Percentiles rank a stretch among this genome's conserved stretches.
These are phyloP conservation scores for Anaspis maculata DNA, from an alignment of 2,888 invertebrate genomes.

Conservation along the genomic window DNA sequence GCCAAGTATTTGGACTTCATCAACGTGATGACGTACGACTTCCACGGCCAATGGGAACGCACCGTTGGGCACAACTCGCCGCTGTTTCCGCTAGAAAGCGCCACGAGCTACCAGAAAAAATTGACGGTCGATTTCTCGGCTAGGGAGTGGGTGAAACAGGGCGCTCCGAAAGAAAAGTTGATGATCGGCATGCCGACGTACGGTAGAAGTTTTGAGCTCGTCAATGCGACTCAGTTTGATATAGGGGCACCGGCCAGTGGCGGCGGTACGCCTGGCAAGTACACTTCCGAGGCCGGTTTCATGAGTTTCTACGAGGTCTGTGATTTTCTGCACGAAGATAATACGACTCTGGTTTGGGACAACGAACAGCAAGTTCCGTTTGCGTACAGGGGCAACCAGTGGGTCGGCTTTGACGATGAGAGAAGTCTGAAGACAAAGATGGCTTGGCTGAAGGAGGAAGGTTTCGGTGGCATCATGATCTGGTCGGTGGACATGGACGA, in stretches of 20 bases:
- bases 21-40: constrained; percentile 93
- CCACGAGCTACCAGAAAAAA: constrained; percentile 87
- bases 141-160: constrained; percentile 87
- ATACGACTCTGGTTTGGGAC: constrained; percentile 91
- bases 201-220: constrained; percentile 82
- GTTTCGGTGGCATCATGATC: constrained; percentile 92
- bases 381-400: constrained; percentile 82
- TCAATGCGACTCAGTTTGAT: constrained; percentile 80
- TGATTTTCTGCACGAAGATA: constrained; percentile 80
- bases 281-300: constrained; percentile 89
- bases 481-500: constrained; percentile 98
- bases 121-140: constrained; percentile 87
- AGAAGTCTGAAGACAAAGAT: constrained; percentile 88
- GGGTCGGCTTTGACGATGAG: constrained; percentile 94
- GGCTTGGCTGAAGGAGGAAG: constrained; percentile 89
- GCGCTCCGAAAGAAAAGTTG: constrained; percentile 87
- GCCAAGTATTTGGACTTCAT: constrained; percentile 90
- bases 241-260: constrained; percentile 87
- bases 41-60: constrained; percentile 92
- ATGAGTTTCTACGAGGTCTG: constrained; percentile 94
- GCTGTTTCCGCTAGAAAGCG: constrained; percentile 78
- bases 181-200: constrained; percentile 94
- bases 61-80: constrained; percentile 91
- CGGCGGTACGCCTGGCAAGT: constrained; percentile 78
- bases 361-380: constrained; percentile 95